Conservation (phyloP, 2,888 invertebrate species). For the Melitaea athalia region DNA sequence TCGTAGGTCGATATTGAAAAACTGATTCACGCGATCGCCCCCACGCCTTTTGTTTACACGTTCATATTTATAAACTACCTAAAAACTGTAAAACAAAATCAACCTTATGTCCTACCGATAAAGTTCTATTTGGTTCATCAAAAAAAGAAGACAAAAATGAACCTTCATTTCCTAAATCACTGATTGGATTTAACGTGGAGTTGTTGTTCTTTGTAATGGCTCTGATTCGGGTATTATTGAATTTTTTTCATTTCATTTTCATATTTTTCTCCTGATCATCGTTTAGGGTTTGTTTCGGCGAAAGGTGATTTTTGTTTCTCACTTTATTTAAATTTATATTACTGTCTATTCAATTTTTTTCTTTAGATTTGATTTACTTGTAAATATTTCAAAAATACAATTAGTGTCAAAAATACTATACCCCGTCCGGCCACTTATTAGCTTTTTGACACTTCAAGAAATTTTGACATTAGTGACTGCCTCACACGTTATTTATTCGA, state of each 20-base stretch:
- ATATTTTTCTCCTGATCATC: constrained; percentile 17
- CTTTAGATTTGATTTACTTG: not conserved
- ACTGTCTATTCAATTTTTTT: not conserved
- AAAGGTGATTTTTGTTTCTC: not conserved
- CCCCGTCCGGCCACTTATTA: no score
- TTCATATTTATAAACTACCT: constrained; percentile 42
- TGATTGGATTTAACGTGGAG: constrained; percentile 38
- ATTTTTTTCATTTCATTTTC: constrained; percentile 19
- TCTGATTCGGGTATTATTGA: constrained; percentile 38
- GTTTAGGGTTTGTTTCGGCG: constrained; percentile 7
- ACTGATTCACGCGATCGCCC: constrained; percentile 47
- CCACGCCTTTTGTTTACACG: constrained; percentile 47
- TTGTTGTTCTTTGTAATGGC: constrained; percentile 44
- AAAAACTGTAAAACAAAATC: constrained; percentile 16
- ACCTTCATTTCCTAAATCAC: constrained; percentile 36
- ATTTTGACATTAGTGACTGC: no score
- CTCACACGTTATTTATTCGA: no score
- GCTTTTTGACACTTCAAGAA: no score
- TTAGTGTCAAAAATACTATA: not conserved
- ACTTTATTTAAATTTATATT: not conserved
- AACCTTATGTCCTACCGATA: constrained; percentile 34
- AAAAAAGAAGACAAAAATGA: constrained; percentile 11
- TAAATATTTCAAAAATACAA: not conserved
- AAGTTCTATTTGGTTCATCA: constrained; percentile 37
- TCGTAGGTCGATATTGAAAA: constrained; percentile 48